These are phyloP conservation scores for Ophonus ardosiacus DNA, from an alignment of 2,888 invertebrate genomes.

Conservation along the genomic window DNA sequence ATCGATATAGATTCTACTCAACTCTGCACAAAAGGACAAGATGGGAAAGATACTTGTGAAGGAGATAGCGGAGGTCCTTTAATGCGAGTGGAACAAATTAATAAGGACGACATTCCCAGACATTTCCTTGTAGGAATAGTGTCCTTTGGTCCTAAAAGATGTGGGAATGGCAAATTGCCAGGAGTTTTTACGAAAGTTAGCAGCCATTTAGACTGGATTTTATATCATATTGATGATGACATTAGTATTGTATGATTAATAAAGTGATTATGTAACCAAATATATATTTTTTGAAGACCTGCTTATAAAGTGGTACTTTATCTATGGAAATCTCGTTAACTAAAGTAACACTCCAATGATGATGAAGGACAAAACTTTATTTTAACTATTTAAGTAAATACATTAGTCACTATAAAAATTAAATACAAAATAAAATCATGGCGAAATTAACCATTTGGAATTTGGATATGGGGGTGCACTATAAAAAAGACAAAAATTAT, in stretches of 20 bases:
- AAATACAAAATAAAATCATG: no score
- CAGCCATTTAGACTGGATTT: conserved; percentile 74
- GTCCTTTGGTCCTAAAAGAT: conserved; percentile 73
- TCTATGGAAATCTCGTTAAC: no score
- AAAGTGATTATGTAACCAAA: not conserved
- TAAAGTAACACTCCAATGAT: no score
- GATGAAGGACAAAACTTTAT: no score
- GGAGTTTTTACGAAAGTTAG: conserved; percentile 75
- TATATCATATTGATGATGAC: conserved; percentile 67
- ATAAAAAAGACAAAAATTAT: no score
- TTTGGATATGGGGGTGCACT: no score
- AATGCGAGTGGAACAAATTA: conserved; percentile 73
- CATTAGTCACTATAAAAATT: no score
- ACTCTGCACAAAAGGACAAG: conserved; percentile 78
- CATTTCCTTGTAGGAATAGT: conserved; percentile 70
- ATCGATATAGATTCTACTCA: conserved; percentile 75
- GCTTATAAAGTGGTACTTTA: not conserved
- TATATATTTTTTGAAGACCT: not conserved
- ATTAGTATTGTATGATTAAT: conserved; percentile 43
- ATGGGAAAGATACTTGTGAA: conserved; percentile 78
- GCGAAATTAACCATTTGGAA: no score
- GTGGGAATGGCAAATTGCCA: conserved; percentile 73
- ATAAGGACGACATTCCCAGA: conserved; percentile 71
- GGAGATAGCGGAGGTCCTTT: conserved; percentile 82
- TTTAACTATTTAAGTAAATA: no score